Percentiles rank a stretch among this genome's conserved stretches.
Evolutionary conservation across 2,888 invertebrate genomes (phyloP).

Genomic region (Augiades crinisus): DNA sequence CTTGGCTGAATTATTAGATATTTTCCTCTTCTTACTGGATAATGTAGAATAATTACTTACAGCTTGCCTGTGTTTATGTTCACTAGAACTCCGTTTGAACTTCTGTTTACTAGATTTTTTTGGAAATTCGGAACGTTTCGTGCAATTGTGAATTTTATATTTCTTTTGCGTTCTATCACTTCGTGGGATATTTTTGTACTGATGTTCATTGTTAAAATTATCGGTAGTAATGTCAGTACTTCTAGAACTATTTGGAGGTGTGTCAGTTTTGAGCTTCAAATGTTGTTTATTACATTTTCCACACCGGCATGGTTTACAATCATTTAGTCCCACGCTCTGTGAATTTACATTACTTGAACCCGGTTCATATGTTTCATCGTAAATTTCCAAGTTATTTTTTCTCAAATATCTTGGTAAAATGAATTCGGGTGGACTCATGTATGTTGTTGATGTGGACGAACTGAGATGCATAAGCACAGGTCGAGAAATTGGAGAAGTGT

Average conservation of each 20-base stretch:
- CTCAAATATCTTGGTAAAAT: conserved; percentile 59
- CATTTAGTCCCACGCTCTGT: conserved; percentile 33
- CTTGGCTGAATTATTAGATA: conserved; percentile 13
- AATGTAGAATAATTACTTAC: conserved; percentile 8
- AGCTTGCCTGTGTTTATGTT: conserved; percentile 2
- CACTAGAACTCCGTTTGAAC: conserved; percentile 20
- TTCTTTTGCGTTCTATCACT: conserved; percentile 26
- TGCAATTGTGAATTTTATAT: conserved; percentile 36
- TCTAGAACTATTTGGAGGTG: conserved; percentile 54
- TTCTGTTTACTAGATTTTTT: conserved; percentile 25
- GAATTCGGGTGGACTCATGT: conserved; percentile 75
- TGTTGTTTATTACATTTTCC: conserved; percentile 30
- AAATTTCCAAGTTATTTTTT: conserved; percentile 39
- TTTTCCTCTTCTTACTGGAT: conserved; percentile 14
- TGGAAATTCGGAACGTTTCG: conserved; percentile 32
- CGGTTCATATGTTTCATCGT: conserved; percentile 42
- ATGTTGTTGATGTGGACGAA: conserved; percentile 74
- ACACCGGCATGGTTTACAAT: conserved; percentile 43
- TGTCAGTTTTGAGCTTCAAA: conserved; percentile 32
- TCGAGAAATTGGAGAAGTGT: conserved; percentile 51
- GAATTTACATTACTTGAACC: conserved; percentile 33
- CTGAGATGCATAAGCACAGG: conserved; percentile 67
- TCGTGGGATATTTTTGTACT: conserved; percentile 17
- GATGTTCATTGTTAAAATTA: conserved; percentile 25
- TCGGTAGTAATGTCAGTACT: conserved; percentile 32